Evolutionary conservation across 1,140 invertebrate species (phyloP), one percentile per base, ranked within the genome.

Genomic region (Lysiphlebus fabarum): DNA sequence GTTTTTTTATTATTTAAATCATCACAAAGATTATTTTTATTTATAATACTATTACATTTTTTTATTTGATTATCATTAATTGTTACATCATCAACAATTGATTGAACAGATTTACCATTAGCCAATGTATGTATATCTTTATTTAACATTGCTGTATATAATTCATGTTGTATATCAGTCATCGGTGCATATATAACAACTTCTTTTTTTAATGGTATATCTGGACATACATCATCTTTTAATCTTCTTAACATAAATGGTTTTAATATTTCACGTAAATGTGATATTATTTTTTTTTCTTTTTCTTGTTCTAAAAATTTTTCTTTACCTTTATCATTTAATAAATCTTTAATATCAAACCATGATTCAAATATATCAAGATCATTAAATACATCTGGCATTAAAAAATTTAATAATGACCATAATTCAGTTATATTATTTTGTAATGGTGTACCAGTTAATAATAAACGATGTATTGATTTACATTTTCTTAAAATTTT

Each of bases 361-460:
- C 87, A 86, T 0, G 82, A 78, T 62, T 87, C 80, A 74, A 90
- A 90, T 37, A 83, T 81, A 53, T 82, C 79, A 7, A 88, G 72
- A 65, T 87, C 81, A 69, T 85, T 77, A 75, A 91, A 91, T 34
- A 90, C 82, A 57, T 89, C 85, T 6, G 89, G 88, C 33, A 90
- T 65, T 2, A 91, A 67, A 62, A 90, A 90, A 73, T 90, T 86
- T 7, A 92, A 75, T 4, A 92, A 70, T 0, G 89, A 83, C 88
- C 88, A 91, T 2, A 92, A 67, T 72, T 91, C 90, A 8, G 76
- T 65, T 38, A 91, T 71, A 74, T 89, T 86, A 70, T 92, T 92
- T 74, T 92, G 90, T 9, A 92, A 69, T 0, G 90, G 90, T 38
- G 90, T 92, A 4, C 90, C 90, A 33, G 89, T 91, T 53, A 92